phyloP scores from a whole-genome alignment of 2,797 vertebrate species.

The Siniperca undulata region DNA sequence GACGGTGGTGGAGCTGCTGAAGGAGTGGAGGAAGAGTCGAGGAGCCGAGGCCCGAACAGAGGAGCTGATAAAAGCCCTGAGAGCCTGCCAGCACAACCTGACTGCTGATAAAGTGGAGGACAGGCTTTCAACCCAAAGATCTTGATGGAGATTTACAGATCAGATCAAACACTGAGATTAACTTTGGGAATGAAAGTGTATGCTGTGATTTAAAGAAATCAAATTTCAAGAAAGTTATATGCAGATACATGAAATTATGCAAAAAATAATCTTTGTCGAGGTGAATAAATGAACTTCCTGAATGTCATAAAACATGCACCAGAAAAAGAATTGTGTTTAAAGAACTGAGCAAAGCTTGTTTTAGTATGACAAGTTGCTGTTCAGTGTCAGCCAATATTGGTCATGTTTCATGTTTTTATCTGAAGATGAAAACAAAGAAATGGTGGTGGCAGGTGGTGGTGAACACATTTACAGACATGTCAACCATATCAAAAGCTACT shows the following conservation, averaged over 20 bases:
- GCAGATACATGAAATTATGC: background rate
- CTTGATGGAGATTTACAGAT: background rate
- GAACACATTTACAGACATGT: background rate
- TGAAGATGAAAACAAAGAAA: background rate
- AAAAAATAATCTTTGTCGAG: background rate
- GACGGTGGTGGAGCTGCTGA: conserved; percentile 81
- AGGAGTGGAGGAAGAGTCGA: conserved; percentile 83
- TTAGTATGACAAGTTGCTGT: background rate
- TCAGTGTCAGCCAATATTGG: background rate
- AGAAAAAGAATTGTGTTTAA: background rate
- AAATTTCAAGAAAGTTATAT: background rate
- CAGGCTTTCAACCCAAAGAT: background rate
- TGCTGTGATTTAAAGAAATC: background rate
- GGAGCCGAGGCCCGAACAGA: conserved; percentile 71
- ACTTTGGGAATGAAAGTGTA: background rate
- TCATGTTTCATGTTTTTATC: conserved; percentile 1
- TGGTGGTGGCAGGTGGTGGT: background rate
- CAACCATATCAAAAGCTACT: background rate
- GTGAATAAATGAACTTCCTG: background rate
- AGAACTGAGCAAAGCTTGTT: background rate
- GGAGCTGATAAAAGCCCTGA: conserved; percentile 84
- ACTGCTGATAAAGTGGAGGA: conserved; percentile 87
- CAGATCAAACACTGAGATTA: background rate
- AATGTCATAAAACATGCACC: conserved; percentile 1
- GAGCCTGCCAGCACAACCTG: conserved; percentile 83